A percentile compares a stretch with the other conserved stretches of the same genome.
Conservation (phyloP, 2,888 invertebrate genomes). For the Trichopoda pennipes region DNA sequence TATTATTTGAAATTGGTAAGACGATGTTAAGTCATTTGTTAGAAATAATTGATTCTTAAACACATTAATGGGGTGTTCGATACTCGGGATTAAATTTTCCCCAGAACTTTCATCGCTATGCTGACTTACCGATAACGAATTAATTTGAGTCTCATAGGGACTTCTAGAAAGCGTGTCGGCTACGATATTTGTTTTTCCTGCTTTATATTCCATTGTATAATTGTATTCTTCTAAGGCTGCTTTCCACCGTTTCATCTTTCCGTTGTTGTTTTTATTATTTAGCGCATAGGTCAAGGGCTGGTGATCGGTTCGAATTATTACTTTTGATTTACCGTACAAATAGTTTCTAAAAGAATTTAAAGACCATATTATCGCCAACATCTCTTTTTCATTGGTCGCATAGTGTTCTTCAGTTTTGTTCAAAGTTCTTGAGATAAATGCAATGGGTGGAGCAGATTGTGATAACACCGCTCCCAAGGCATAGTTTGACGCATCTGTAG, state of each 20-base stretch:
- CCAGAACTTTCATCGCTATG: constrained; percentile 46
- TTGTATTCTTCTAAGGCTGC: neutral
- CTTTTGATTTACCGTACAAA: neutral
- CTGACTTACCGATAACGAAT: neutral
- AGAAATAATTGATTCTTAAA: constrained; percentile 38
- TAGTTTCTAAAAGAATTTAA: neutral
- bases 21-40: no score
- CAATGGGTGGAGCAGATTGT: constrained; percentile 47
- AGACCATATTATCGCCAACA: neutral
- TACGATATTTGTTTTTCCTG: neutral
- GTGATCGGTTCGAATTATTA: neutral
- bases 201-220: neutral
- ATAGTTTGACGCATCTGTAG: constrained; percentile 58
- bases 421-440: constrained; percentile 45
- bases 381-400: constrained; percentile 11
- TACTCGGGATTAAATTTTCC: constrained; percentile 5
- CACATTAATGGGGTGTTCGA: constrained; percentile 41
- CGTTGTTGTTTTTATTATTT: neutral
- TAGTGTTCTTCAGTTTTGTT: constrained; percentile 20
- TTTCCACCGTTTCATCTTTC: neutral
- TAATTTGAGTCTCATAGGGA: neutral
- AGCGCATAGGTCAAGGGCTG: neutral
- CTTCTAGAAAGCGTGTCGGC: constrained; percentile 73
- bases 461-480: constrained; percentile 54
- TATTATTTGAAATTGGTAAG: no score